Evolutionary conservation across 2,113 vertebrate genomes (phyloP).

Genomic region (Spea bombifrons): DNA sequence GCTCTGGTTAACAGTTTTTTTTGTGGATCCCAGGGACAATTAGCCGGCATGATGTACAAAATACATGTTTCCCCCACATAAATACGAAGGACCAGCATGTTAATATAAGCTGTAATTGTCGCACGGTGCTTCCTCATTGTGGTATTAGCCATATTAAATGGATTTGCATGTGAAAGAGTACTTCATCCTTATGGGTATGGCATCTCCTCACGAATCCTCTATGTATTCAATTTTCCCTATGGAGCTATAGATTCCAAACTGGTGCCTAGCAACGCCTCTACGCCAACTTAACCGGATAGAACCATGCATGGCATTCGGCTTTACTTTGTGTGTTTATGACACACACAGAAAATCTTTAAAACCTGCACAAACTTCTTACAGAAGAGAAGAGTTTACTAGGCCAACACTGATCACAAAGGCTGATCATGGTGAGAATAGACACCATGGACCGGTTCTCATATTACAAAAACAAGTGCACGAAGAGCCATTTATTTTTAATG

Average conservation of each 20-base stretch:
- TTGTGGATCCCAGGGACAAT: no score
- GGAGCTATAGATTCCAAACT: conserved; percentile 25
- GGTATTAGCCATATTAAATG: conserved; percentile 18
- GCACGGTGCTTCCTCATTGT: neutral
- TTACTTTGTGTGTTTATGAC: neutral
- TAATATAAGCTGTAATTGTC: no score
- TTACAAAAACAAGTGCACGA: conserved; percentile 26
- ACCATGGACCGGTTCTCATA: neutral
- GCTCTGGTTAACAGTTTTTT: no score
- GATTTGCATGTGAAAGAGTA: conserved; percentile 24
- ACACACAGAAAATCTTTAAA: conserved; percentile 2
- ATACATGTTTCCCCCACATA: no score
- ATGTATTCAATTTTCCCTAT: conserved; percentile 16
- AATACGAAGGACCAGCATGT: no score
- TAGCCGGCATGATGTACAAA: no score
- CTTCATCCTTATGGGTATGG: conserved; percentile 24
- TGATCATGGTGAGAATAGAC: neutral
- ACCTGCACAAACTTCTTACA: neutral
- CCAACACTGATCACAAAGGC: neutral
- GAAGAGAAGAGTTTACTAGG: neutral
- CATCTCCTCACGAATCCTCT: conserved; percentile 11
- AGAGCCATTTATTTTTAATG: conserved; percentile 16
- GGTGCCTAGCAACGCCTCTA: conserved; percentile 32
- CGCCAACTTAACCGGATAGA: neutral
- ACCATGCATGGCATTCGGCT: neutral